Evolutionary conservation across 2,888 invertebrate species (phyloP), one percentile per base, ranked within the genome.

Genomic region (Scaptomyza parva): DNA sequence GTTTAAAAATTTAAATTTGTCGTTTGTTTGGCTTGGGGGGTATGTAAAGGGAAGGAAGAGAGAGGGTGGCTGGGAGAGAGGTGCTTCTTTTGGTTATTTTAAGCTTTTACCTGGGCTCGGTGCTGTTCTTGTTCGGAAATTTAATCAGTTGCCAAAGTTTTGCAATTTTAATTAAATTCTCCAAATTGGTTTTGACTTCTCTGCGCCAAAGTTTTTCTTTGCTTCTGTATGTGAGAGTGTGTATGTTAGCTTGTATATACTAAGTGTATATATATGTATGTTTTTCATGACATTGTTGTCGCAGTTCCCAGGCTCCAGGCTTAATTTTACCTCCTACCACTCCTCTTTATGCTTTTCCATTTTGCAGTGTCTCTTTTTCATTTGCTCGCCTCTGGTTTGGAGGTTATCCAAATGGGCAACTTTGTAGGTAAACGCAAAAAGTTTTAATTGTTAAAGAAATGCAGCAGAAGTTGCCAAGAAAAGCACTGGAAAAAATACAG

Each of bases 121-220:
- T 69, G 61, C 59, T 72, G 51, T 68, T 72, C 78, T 72, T 78
- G 78, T 76, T 83, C 77, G 84, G 68, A 86, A 86, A 89, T 88
- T 87, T 89, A 87, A 89, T 89, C 87, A 87, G 87, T 88, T 89
- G 83, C 88, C 87, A 89, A 84, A 89, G 87, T 89, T 90, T 90
- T 90, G 89, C 89, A 89, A 89, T 89, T 89, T 90, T 89, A 90
- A 89, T 89, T 89, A 89, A 89, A 90, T 89, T 89, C 86, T 90
- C 87, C 89, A 88, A 89, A 89, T 89, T 89, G 90, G 89, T 89
- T 90, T 89, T 86, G 86, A 88, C 85, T 84, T 80, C 87, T 81
- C 77, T 76, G 79, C 84, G 81, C 88, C 78, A 80, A 85, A 85
- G 84, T 86, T 88, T 83, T 87, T 68, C 86, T 67, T 82, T 66